Conservation (phyloP, 2,888 invertebrate genomes). For the Pimpla rufipes region DNA sequence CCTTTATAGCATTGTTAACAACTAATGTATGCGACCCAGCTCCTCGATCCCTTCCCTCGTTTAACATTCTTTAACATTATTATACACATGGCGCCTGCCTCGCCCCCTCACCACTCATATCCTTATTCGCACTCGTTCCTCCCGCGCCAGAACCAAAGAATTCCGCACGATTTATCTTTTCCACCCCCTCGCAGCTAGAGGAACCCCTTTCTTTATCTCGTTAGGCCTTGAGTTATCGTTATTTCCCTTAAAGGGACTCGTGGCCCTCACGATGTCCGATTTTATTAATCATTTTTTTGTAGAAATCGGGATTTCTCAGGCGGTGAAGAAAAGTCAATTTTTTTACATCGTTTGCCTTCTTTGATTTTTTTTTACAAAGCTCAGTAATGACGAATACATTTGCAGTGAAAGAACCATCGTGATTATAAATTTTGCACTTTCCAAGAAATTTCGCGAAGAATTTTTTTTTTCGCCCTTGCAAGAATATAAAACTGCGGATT, state of each 20-base stretch:
- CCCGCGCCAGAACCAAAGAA: constrained; percentile 54
- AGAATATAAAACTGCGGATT: no score
- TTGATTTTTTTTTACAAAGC: no score
- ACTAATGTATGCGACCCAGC: constrained; percentile 84
- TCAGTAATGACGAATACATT: no score
- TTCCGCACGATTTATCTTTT: constrained; percentile 64
- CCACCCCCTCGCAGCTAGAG: constrained; percentile 56
- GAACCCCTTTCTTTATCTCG: constrained; percentile 67
- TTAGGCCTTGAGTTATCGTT: constrained; percentile 64
- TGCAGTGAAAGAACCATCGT: no score
- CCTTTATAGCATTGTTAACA: constrained; percentile 86
- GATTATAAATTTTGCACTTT: no score
- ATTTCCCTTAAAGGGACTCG: constrained; percentile 17
- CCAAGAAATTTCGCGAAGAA: no score
- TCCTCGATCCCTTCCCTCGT: constrained; percentile 79
- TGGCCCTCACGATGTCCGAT: not conserved
- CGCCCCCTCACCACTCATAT: constrained; percentile 50
- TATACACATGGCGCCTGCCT: constrained; percentile 84
- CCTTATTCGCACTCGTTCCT: constrained; percentile 58
- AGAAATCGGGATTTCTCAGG: not conserved
- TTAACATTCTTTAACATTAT: constrained; percentile 85
- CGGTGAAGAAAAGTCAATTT: not conserved
- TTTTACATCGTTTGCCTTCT: no score
- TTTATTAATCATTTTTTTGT: constrained; percentile 14
- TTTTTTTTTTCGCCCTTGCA: no score